Evolutionary conservation across 2,113 vertebrate genomes (phyloP), one percentile per base, ranked within the genome.

Genomic region (Bungarus multicinctus): DNA sequence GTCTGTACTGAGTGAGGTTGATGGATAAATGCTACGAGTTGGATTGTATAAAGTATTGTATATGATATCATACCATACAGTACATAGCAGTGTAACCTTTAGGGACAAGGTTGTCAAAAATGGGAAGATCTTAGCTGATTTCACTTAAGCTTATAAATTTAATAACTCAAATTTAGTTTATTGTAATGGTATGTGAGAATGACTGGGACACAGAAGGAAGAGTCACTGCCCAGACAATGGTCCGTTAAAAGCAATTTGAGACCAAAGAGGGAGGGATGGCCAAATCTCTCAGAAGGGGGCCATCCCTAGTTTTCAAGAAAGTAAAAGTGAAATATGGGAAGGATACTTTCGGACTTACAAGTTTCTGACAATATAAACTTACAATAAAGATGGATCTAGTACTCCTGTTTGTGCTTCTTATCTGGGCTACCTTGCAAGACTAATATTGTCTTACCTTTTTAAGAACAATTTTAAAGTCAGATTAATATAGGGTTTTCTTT

Each of bases 81-180:
- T 74, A 20, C 34, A 74, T 8, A 74, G n/a, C n/a, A 81, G n/a
- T 81, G 69, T 81, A 39, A 81, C 0, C 69, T 39, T 39, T 81
- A 7, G n/a, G 69, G 69, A 39, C n/a, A 39, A 81, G 69, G 5
- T 18, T 81, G 34, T 81, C 34, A 81, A 81, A 81, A 81, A 81
- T 81, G 69, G 58, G 25, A 18, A 69, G n/a, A 34, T 25, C 2
- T 4, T 25, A 39, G 25, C 9, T 23, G 5, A 23, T n/a, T 64
- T 89, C 25, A 89, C 0, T 89, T 69, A 69, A 12, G 30, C 60
- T 69, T 89, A 30, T 27, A 92, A 93, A 94, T 96, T 95, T 11
- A 95, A 95, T 0, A 0, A 12, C 45, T 27, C 47, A 11, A 0
- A 6, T 20, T 45, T 89, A 27, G 23, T 88, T 93, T 18, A 20